A percentile compares a stretch with the other conserved stretches of the same genome.
Evolutionary conservation across 2,888 invertebrate genomes (phyloP).

Genomic region (Exephanes ischioxanthus): DNA sequence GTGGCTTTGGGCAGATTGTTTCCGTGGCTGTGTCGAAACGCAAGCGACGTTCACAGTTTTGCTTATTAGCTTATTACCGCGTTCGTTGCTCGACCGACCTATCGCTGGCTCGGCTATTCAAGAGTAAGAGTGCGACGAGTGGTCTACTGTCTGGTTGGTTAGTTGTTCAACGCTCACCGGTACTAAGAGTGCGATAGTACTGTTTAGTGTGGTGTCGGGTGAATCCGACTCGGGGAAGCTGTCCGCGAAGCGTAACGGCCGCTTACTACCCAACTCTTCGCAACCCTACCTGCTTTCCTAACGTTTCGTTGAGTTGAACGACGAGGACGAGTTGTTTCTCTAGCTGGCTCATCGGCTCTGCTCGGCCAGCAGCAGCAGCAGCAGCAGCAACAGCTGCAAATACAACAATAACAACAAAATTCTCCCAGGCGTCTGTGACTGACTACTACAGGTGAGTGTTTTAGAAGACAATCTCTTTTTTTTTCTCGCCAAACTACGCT

Average conservation of each 20-base stretch:
- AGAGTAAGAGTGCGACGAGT: slow-evolving; percentile 10
- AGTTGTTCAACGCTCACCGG: slow-evolving; percentile 41
- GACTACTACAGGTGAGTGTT: slow-evolving; percentile 14
- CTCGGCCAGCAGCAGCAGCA: slow-evolving; percentile 20
- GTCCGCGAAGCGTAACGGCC: slow-evolving; percentile 80
- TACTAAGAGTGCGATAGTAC: slow-evolving; percentile 36
- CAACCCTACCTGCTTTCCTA: slow-evolving; percentile 71
- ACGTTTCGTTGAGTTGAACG: slow-evolving; percentile 71
- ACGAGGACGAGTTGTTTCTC: slow-evolving; percentile 62
- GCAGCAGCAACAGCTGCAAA: slow-evolving; percentile 37
- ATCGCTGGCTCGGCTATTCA: not conserved
- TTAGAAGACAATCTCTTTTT: not conserved
- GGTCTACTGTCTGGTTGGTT: slow-evolving; percentile 42
- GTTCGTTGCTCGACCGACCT: not conserved
- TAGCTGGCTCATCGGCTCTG: slow-evolving; percentile 60
- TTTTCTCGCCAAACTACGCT: not conserved
- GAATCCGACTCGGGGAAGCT: slow-evolving; percentile 76
- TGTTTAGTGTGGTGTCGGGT: slow-evolving; percentile 66
- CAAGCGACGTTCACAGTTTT: not conserved
- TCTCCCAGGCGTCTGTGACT: not conserved
- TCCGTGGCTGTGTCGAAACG: not conserved
- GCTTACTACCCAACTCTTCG: slow-evolving; percentile 73
- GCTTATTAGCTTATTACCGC: not conserved
- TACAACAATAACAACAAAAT: slow-evolving; percentile 57
- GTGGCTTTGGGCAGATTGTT: not conserved